Evolutionary conservation across 53 echinoderm and acorn worm genomes (phyloP).

Genomic region (Arbacia lixula): DNA sequence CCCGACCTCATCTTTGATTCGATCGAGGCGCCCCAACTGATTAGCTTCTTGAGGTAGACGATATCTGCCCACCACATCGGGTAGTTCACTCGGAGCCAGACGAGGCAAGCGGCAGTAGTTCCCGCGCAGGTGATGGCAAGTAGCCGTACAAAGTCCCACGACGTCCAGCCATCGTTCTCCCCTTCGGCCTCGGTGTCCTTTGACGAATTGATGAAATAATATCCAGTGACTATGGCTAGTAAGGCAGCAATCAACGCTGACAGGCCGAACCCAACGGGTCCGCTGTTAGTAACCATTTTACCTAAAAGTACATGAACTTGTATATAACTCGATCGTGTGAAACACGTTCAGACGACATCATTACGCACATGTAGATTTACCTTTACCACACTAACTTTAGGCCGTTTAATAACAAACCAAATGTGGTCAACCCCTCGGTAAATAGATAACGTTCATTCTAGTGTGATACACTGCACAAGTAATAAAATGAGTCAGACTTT

Average conservation of each 20-base stretch:
- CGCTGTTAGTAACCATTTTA: too few species aligned
- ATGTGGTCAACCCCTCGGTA: too few species aligned
- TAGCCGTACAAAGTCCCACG: not conserved
- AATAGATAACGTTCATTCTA: too few species aligned
- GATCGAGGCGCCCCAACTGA: constrained; percentile 29
- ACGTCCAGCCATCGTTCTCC: not conserved
- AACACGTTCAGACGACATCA: too few species aligned
- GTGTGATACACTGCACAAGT: too few species aligned
- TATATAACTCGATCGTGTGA: too few species aligned
- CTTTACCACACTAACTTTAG: too few species aligned
- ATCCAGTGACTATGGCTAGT: not conserved
- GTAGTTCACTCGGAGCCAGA: constrained; percentile 44
- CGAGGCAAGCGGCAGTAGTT: constrained; percentile 14
- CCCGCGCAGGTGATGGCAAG: not conserved
- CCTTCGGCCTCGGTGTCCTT: not conserved
- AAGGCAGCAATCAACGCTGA: constrained; percentile 1
- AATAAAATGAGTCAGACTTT: too few species aligned
- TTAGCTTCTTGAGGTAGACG: constrained; percentile 9
- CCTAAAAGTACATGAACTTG: too few species aligned
- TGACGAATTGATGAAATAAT: not conserved
- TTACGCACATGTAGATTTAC: too few species aligned
- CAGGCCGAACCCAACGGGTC: constrained; percentile 10
- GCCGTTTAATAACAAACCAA: too few species aligned
- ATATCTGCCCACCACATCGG: constrained; percentile 26
- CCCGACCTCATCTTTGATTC: constrained; percentile 37